Evolutionary conservation across 1,140 invertebrate species (phyloP), one percentile per base, ranked within the genome.

Genomic region (Nomia melanderi): DNA sequence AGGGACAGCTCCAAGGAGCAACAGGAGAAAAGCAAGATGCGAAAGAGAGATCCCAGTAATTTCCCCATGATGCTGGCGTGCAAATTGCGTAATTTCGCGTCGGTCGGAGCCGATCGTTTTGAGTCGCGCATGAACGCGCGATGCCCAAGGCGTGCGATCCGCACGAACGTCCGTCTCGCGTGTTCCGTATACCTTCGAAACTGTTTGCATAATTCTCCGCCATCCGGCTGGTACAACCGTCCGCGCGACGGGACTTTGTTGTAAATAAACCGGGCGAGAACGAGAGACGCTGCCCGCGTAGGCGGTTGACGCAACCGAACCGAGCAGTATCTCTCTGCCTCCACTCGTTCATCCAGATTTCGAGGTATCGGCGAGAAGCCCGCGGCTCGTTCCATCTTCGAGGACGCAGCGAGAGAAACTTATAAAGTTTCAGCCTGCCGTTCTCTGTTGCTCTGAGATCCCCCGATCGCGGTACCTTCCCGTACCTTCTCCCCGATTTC

Each of bases 1-100:
- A 59, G 31, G 31, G 41, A 14, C 1, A 12, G 39, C n/a, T n/a
- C n/a, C n/a, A 12, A 0, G 14, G 39, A 41, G 12, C 8, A 14
- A 41, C 11, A 41, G 39, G 3, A 14, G 6, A 4, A 44, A 17
- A 20, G 41, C 14, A 44, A 44, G 14, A 17, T 17, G 41, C 14
- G 20, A 44, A 17, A 44, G 41, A 44, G 41, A 17, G 20, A 64
- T 29, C 25, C 66, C 29, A 36, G 64, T 65, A 70, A 81, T 80
- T 81, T 50, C 47, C n/a, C 25, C 23, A 63, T 64, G 65, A 20
- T 62, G 25, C 56, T 50, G 59, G 77, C 50, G 78, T 80, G 78
- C 71, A 79, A 81, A 81, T 81, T 69, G 79, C 64, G 74, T 76
- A 81, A 80, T 81, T 81, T 66, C 57, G 50, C 50, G 47, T 78